Conservation (phyloP, 2,113 vertebrate species). For the Vireo altiloquus region DNA sequence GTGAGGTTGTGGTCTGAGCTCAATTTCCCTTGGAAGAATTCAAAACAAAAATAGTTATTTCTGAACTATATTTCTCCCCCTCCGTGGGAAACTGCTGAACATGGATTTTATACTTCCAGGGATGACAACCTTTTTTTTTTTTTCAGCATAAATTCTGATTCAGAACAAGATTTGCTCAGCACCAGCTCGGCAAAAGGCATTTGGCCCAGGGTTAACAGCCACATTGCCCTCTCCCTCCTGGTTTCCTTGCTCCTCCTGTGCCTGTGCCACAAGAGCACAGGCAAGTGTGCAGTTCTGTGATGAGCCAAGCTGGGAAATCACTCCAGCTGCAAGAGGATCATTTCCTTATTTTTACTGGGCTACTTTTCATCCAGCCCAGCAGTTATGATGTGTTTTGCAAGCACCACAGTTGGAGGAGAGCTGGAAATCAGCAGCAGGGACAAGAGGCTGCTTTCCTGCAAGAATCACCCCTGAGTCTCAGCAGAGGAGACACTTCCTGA, state of each 20-base stretch:
- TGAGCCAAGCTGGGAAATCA: background rate
- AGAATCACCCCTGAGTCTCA: background rate
- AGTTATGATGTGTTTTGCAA: background rate
- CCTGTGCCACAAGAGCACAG: background rate
- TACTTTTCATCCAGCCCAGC: background rate
- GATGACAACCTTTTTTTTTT: background rate
- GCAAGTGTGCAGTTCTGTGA: background rate
- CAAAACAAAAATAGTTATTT: background rate
- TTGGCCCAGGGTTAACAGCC: background rate
- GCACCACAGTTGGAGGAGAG: background rate
- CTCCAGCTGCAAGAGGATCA: background rate
- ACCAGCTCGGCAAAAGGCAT: background rate
- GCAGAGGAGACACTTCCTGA: background rate
- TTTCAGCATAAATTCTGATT: background rate
- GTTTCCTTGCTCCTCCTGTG: background rate
- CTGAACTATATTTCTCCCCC: background rate
- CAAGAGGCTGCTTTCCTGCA: background rate
- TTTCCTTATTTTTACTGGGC: background rate
- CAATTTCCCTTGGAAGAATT: background rate
- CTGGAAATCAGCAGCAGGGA: background rate
- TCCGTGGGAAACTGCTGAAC: background rate
- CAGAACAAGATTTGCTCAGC: background rate
- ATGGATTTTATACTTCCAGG: background rate
- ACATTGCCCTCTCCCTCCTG: background rate
- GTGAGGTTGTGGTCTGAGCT: background rate